Conservation (phyloP, 2,113 vertebrate genomes). For the Elephas maximus region DNA sequence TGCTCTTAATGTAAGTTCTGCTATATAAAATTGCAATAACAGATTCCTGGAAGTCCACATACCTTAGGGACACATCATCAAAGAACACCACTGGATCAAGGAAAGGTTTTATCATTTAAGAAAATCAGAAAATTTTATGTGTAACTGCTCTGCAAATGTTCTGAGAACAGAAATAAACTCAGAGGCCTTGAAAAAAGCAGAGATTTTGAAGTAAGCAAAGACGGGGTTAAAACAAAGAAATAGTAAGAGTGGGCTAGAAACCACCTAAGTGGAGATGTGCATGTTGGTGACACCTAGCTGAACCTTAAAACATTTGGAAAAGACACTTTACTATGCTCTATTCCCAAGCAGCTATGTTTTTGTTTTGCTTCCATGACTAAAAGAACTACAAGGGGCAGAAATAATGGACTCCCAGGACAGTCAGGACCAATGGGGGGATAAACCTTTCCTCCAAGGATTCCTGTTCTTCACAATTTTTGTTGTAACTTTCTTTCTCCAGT, state of each 20-base stretch:
- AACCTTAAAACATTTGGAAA: background rate
- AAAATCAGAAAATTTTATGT: background rate
- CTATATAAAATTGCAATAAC: background rate
- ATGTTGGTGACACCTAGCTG: background rate
- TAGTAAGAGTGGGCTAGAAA: background rate
- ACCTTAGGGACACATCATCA: background rate
- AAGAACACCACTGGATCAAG: background rate
- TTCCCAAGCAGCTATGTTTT: background rate
- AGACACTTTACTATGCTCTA: background rate
- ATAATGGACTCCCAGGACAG: background rate
- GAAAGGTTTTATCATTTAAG: background rate
- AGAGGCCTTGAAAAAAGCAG: background rate
- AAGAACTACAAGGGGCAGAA: background rate
- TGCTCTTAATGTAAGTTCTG: background rate
- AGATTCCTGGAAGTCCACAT: background rate
- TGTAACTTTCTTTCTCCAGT: constrained; percentile 26
- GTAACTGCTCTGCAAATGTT: background rate
- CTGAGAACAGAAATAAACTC: background rate
- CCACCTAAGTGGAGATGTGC: background rate
- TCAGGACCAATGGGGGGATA: background rate
- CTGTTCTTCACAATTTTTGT: background rate
- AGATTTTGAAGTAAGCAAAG: background rate
- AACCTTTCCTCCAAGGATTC: accelerated
- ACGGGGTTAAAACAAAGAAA: background rate
- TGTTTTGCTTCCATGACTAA: background rate